A percentile compares a stretch with the other conserved stretches of the same genome.
phyloP scores from a whole-genome alignment of 2,888 invertebrate genomes.

The Caenorhabditis panamensis region DNA sequence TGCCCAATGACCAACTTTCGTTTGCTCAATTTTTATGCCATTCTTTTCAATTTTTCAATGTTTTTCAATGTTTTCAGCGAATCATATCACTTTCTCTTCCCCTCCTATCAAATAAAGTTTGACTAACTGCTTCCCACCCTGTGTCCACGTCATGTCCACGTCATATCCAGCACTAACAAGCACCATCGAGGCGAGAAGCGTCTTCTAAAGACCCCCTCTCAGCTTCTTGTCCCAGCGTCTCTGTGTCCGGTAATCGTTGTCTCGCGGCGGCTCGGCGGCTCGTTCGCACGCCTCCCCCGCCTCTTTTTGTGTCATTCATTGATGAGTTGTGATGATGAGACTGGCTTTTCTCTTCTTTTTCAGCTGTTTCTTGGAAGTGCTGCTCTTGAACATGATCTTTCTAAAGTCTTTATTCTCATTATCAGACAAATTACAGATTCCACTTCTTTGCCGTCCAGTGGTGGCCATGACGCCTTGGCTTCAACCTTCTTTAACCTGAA shows the following conservation, averaged over 20 bases:
- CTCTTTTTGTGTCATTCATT: slow-evolving; percentile 39
- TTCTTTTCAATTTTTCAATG: slow-evolving; percentile 13
- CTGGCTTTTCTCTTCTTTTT: slow-evolving; percentile 24
- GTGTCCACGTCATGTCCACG: slow-evolving; percentile 58
- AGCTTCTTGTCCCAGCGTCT: slow-evolving; percentile 41
- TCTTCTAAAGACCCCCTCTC: neutral
- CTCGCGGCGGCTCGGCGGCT: slow-evolving; percentile 31
- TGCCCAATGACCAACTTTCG: slow-evolving; percentile 51
- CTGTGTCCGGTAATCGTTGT: slow-evolving; percentile 58
- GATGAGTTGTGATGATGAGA: too few relatives aligned
- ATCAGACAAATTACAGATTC: slow-evolving; percentile 36
- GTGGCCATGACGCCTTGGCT: neutral
- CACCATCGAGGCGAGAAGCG: neutral
- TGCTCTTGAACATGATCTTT: slow-evolving; percentile 48
- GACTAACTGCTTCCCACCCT: slow-evolving; percentile 51
- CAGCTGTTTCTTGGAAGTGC: slow-evolving; percentile 53
- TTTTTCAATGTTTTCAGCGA: slow-evolving; percentile 35
- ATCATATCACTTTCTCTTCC: slow-evolving; percentile 54
- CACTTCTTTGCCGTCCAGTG: neutral
- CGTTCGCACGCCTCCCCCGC: slow-evolving; percentile 17
- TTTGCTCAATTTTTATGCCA: slow-evolving; percentile 10
- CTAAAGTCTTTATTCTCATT: slow-evolving; percentile 27
- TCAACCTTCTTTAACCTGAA: neutral
- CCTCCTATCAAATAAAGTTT: slow-evolving; percentile 51
- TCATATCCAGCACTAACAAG: slow-evolving; percentile 36